phyloP scores from a whole-genome alignment of 64 coral and sea anemone species.

The Astreopora myriophthalma region DNA sequence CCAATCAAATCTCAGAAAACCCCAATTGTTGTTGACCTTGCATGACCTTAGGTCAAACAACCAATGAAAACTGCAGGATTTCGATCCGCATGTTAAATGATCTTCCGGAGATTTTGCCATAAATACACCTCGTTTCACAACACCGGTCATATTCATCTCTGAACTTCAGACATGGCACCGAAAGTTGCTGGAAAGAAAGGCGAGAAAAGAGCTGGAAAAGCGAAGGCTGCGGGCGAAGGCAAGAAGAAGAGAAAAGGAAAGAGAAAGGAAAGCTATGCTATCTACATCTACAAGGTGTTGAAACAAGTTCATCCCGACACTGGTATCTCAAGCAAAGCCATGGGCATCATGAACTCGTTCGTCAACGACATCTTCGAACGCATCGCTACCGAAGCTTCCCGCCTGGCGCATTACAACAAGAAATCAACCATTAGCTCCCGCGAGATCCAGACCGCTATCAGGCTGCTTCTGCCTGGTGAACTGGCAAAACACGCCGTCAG shows the following conservation, averaged over 20 bases:
- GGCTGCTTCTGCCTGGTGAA: slow-evolving; percentile 25
- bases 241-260: slow-evolving; percentile 37
- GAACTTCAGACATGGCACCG: neutral
- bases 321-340: slow-evolving; percentile 68
- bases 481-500: slow-evolving; percentile 39
- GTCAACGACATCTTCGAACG: slow-evolving; percentile 83
- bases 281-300: slow-evolving; percentile 65
- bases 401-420: slow-evolving; percentile 68
- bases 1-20: no score
- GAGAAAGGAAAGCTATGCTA: slow-evolving; percentile 61
- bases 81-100: no score
- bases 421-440: slow-evolving; percentile 42
- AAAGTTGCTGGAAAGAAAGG: slow-evolving; percentile 19
- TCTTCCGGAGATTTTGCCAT: no score
- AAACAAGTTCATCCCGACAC: slow-evolving; percentile 57
- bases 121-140: no score
- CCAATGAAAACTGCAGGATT: no score
- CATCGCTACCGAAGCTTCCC: slow-evolving; percentile 60
- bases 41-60: no score
- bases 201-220: slow-evolving; percentile 25
- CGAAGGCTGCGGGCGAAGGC: neutral
- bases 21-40: no score
- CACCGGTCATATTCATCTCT: no score
- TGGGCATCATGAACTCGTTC: slow-evolving; percentile 73
- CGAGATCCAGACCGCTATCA: slow-evolving; percentile 41